Evolutionary conservation across 2,888 invertebrate species (phyloP), one percentile per base, ranked within the genome.

Genomic region (Sinohyriopsis cumingii): DNA sequence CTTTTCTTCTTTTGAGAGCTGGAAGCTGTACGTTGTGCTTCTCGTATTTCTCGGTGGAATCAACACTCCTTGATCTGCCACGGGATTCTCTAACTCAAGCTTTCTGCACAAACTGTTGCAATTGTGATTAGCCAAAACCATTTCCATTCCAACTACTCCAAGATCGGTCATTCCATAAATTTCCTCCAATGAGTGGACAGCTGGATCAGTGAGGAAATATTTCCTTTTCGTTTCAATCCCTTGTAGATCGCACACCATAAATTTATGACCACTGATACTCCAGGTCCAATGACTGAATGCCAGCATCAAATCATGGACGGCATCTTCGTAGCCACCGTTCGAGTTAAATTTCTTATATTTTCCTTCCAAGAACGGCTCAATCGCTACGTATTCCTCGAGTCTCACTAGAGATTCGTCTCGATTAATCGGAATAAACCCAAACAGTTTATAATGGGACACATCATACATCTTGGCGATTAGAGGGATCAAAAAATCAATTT

Each of bases 281-380:
- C 77, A 79, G 5, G 79, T 79, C 75, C 75, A 79, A 56, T 79
- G 79, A 53, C 75, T 74, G 63, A 79, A 79, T 9, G 79, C 72
- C 62, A 75, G 75, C 25, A 76, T 55, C 3, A 77, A 69, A 7
- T 71, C 69, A 3, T 75, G 73, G 4, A 70, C 65, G 25, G 59
- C 59, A 59, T 77, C 77, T 28, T 77, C 77, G 54, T 68, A 74
- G 20, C 76, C 76, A 15, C 68, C 70, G 45, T 76, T 76, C 0
- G 74, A 76, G 62, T 77, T 79, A 55, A 75, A 76, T 25, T 77
- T 79, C 53, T 77, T 74, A 25, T 77, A 79, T 22, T 56, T 15
- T 15, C 79, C 79, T 15, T 73, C 60, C 12, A 79, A 67, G 60
- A 65, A 77, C 0, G 75, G 76, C 67, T 79, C 79, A 12, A 79